phyloP scores from a whole-genome alignment of 2,888 invertebrate genomes.

The Stomorhina lunata region DNA sequence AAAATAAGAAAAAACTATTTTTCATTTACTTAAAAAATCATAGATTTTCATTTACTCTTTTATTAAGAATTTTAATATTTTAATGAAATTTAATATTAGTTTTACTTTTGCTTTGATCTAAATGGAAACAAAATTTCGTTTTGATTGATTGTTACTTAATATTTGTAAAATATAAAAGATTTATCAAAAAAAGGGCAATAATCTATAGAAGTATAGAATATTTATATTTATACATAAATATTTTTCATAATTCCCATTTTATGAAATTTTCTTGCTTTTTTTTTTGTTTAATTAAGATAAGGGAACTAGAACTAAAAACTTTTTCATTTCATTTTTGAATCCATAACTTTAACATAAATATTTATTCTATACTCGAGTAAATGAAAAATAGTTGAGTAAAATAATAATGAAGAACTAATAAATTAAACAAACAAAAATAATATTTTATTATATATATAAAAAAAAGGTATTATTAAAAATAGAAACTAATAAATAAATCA shows the following conservation, averaged over 20 bases:
- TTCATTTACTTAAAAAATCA: conserved; percentile 33
- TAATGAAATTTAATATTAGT: conserved; percentile 1
- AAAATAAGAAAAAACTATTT: conserved; percentile 14
- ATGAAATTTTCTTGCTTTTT: not conserved
- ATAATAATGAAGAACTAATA: conserved; percentile 30
- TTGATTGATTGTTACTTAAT: conserved; percentile 35
- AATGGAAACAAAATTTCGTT: too few species aligned
- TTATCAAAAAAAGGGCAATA: conserved; percentile 21
- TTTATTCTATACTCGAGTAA: conserved; percentile 37
- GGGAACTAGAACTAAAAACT: conserved; percentile 26
- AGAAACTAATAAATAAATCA: conserved; percentile 61
- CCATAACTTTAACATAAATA: conserved; percentile 49
- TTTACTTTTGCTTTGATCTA: not conserved
- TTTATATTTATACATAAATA: too few species aligned
- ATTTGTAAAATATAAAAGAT: not conserved
- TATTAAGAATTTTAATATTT: not conserved
- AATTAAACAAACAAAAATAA: conserved; percentile 38
- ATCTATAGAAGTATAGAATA: too few species aligned
- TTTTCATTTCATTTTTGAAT: conserved; percentile 42
- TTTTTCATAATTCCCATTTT: not conserved
- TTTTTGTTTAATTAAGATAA: conserved; percentile 53
- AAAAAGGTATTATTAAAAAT: conserved; percentile 29
- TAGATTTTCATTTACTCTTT: conserved; percentile 6
- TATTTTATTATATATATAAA: not conserved
- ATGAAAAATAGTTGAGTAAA: conserved; percentile 47